Evolutionary conservation across 2,113 vertebrate species (phyloP).

Genomic region (Lophura nycthemera): DNA sequence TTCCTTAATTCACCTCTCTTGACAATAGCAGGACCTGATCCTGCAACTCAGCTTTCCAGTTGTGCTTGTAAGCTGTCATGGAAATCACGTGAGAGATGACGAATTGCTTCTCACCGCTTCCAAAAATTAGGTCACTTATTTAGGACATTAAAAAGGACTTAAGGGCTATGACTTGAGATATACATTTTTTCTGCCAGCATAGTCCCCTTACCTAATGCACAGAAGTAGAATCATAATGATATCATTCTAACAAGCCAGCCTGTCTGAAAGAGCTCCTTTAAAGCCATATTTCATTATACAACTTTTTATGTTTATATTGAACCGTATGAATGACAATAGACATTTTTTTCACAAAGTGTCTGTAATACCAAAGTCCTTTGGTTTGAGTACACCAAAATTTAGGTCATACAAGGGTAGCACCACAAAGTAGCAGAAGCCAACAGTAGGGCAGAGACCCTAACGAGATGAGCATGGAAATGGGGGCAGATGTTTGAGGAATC

Average conservation of each 20-base stretch:
- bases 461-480: not conserved
- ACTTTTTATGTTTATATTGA: not conserved
- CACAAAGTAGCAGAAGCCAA: not conserved
- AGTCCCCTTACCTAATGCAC: not conserved
- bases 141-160: slow-evolving; percentile 47
- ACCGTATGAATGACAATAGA: not conserved
- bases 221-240: slow-evolving; percentile 21
- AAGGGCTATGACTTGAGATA: slow-evolving; percentile 26
- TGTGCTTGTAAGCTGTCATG: slow-evolving; percentile 6
- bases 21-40: slow-evolving; percentile 15
- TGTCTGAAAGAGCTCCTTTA: slow-evolving; percentile 12
- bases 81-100: not conserved
- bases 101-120: slow-evolving; percentile 17
- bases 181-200: not conserved
- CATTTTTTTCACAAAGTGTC: not conserved
- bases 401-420: not conserved
- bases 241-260: not conserved
- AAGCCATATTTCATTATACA: not conserved
- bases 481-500: not conserved
- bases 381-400: not conserved
- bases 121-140: slow-evolving; percentile 67
- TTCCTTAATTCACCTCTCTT: slow-evolving; percentile 28
- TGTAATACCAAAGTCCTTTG: not conserved
- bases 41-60: slow-evolving; percentile 40
- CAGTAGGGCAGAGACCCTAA: not conserved